phyloP scores from a whole-genome alignment of 2,113 vertebrate species.

The Jaculus jaculus region DNA sequence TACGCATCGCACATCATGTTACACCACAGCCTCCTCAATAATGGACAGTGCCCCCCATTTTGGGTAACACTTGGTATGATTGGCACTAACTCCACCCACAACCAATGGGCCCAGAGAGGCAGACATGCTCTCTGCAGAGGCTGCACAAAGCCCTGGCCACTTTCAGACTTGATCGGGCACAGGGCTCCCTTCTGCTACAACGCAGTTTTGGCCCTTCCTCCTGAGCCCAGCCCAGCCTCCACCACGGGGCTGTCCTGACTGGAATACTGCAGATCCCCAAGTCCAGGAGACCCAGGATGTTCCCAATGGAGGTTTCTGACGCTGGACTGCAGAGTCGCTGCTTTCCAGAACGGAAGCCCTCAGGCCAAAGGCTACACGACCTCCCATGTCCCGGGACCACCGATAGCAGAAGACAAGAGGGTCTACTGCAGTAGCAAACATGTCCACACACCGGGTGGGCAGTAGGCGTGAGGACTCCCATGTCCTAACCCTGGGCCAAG shows the following conservation, averaged over 20 bases:
- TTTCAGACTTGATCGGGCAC: neutral
- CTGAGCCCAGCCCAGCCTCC: too few species aligned
- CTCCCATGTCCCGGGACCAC: neutral
- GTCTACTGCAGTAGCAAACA: too few species aligned
- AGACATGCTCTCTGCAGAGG: neutral
- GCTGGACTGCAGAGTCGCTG: neutral
- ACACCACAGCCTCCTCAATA: neutral
- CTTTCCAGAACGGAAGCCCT: neutral
- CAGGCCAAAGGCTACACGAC: too few species aligned
- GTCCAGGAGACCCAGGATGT: neutral
- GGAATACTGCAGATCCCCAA: neutral
- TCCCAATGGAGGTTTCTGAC: neutral
- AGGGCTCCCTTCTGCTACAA: accelerated
- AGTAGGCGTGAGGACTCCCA: neutral
- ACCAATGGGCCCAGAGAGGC: neutral
- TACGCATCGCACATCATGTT: neutral
- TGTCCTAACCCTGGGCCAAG: neutral
- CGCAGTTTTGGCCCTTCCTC: neutral
- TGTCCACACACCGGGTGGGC: neutral
- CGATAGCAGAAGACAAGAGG: neutral
- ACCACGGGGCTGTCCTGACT: neutral
- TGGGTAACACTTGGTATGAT: neutral
- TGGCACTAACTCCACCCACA: neutral
- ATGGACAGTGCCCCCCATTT: neutral
- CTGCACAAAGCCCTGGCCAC: neutral